Percentiles rank a stretch among this genome's conserved stretches.
Conservation (phyloP, 2,888 invertebrate genomes). For the Conus canariensis region DNA sequence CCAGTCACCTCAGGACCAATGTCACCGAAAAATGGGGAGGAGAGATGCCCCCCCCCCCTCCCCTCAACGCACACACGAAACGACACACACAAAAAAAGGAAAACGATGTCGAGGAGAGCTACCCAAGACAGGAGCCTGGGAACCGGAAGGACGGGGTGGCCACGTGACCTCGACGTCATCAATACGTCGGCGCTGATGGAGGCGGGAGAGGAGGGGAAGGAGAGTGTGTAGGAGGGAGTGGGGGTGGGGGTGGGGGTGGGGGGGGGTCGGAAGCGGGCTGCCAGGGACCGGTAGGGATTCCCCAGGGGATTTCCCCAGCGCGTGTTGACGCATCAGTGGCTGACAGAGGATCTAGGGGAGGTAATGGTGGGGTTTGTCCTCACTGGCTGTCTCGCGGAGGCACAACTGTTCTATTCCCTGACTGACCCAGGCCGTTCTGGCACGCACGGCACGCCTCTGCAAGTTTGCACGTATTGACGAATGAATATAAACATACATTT, state of each 20-base stretch:
- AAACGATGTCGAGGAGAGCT: too few species aligned
- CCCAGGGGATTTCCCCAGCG: background rate
- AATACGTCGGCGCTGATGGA: conserved; percentile 28
- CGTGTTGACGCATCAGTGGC: background rate
- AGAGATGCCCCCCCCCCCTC: too few species aligned
- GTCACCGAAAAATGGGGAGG: background rate
- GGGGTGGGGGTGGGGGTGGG: too few species aligned
- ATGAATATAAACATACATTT: too few species aligned
- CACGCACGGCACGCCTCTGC: too few species aligned
- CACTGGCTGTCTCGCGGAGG: background rate
- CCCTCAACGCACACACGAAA: background rate
- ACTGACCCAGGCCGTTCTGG: too few species aligned
- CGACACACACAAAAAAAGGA: background rate
- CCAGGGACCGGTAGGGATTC: too few species aligned
- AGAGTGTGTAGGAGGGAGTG: too few species aligned
- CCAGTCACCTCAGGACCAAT: too few species aligned
- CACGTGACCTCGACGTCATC: conserved; percentile 35
- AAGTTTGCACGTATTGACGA: too few species aligned
- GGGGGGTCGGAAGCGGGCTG: too few species aligned
- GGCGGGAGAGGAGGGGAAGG: background rate
- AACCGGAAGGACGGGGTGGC: conserved; percentile 3
- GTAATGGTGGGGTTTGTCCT: background rate
- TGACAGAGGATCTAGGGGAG: background rate
- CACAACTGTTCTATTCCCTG: too few species aligned
- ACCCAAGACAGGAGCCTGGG: background rate